Evolutionary conservation across 2,888 invertebrate genomes (phyloP), one percentile per base, ranked within the genome.

Genomic region (Leptinotarsa haldemani): DNA sequence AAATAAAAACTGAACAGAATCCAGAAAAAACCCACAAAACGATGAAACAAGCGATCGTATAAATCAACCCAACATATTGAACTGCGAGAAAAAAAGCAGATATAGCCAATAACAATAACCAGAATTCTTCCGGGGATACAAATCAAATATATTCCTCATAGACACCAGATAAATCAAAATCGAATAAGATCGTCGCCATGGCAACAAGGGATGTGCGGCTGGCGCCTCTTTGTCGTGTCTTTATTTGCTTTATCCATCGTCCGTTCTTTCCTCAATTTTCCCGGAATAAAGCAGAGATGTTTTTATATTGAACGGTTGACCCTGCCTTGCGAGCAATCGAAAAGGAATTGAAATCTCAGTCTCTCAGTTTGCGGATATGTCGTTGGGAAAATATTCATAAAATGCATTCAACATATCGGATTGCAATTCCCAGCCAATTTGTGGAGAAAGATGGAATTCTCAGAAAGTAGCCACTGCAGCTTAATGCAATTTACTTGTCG

Each of bases 141-240:
- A 65, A 65, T 69, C 74, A 52, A 70, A 76, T 76, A 63, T 56
- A 69, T 68, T 40, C 65, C 76, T 72, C 65, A 72, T 74, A 71
- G 78, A 78, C 71, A 72, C 68, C 71, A 72, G 70, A 78, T 82
- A 82, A 82, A 82, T 82, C 82, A 79, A 78, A 81, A 80, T 80
- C 78, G 80, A 78, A 78, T 78, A 77, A 76, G 78, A 77, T 75
- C 80, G 84, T 83, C 80, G 84, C 81, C 79, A 82, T 82, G 78
- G 79, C 76, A 81, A 83, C 83, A 81, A 80, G 75, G 80, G 80
- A 69, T 66, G 71, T 58, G 50, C 76, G 79, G 73, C 78, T 76
- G 81, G 80, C 82, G 83, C 81, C 74, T 69, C 47, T 53, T 46
- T 58, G 53, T 56, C n/a, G 61, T 20, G 56, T 61, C 61, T 61